Evolutionary conservation across 2,888 invertebrate genomes (phyloP), one percentile per base, ranked within the genome.

Genomic region (Trichopoda pennipes): DNA sequence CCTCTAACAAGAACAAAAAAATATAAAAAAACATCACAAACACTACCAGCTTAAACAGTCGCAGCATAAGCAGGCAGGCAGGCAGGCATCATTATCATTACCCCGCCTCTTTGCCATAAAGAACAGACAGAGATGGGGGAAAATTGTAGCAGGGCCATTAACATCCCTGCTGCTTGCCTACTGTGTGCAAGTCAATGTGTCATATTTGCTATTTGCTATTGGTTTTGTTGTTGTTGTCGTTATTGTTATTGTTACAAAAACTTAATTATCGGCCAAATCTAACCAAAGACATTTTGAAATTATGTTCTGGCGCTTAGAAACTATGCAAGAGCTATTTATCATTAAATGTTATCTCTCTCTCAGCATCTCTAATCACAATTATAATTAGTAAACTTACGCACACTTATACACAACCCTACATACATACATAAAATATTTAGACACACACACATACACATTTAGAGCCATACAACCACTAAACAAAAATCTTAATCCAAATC

Each of bases 351-450:
- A 82, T 79, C 79, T 79, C 78, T 78, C 78, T 82, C 81, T 79
- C 79, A 76, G 72, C 75, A 82, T 82, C 82, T 79, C 79, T 82
- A 82, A 82, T 79, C 82, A 82, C 75, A 82, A 79, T 79, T 82
- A 72, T 82, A 82, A 82, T 82, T 82, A 79, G 82, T 79, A 28
- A 79, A 76, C 72, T 32, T 28, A 53, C 72, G 44, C 63, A 19
- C 17, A 49, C 51, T 17, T 32, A 38, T 55, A 60, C 35, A 21
- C 12, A 60, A 44, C 42, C 7, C 32, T 64, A 53, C 47, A 17
- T 6, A 64, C 38, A 66, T 14, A 63, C 21, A 42, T 8, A 23
- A 3, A 61, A 12, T 28, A 28, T 28, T 7, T 8, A 7, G 7
- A 6, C 28, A 28, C 28, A 28, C 28, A 28, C 8, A 7, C 4